Base-by-base conservation (phyloP, 2,113 vertebrate genomes). In the Oncorhynchus clarkii region DNA sequence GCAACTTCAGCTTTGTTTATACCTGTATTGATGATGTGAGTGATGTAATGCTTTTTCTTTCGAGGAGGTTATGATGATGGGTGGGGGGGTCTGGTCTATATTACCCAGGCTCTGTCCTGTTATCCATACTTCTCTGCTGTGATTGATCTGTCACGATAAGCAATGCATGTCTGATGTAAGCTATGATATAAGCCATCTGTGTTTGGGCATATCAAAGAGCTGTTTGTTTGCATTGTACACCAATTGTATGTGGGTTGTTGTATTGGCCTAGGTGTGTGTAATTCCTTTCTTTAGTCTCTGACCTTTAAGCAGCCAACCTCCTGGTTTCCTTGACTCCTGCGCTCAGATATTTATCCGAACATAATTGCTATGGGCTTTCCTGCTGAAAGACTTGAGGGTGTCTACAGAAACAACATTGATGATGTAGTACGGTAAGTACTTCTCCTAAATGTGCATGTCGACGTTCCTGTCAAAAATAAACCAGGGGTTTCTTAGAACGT, bases 361-460 rank as follows among this genome's bases (percentile, higher is more conserved):
- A 99, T 99, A 87, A 99, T 99, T 78, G 97, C 97, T 34, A 99
- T 99, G 97, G 97, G 97, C 69, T 99, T 98, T 93, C 97, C 97
- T 73, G 97, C 97, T 0, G 97, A 99, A 88, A 95, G 96, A 77
- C 95, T 98, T 90, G 97, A 99, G 93, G 97, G 97, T 64, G 97
- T 99, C 49, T 99, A 99, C 94, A 92, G 97, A 87, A 99, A 99
- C 93, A 99, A 99, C 93, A 99, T 98, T 5, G 97, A 99, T 6
- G 97, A 99, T 73, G 97, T 99, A 54, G 96, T 98, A 76, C 95
- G 95, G 97, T 45, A 94, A 95, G 91, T 80, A n/a, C 26, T 34
- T 54, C 2, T 22, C 27, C 48, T 64, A 49, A 48, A 64, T 62
- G 73, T 62, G 65, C 48, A 51, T 73, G 48, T 72, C 69, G 16